Evolutionary conservation across 2,888 invertebrate genomes (phyloP), one percentile per base, ranked within the genome.

Genomic region (Lacanobia wlatinum): DNA sequence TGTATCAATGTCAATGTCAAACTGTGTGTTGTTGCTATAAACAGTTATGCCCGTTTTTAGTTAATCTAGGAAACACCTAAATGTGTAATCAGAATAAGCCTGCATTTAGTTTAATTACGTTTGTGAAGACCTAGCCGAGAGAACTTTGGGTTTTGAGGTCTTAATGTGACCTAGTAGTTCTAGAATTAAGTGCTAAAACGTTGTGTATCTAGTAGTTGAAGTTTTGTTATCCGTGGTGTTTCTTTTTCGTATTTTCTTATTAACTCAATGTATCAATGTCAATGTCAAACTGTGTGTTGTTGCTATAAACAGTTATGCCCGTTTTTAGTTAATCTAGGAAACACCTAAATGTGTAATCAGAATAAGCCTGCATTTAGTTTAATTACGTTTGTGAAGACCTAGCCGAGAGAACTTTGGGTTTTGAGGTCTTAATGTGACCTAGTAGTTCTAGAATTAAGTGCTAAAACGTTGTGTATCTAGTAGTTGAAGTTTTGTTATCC

Each of bases 351-450:
- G n/a, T n/a, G n/a, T n/a, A n/a, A n/a, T 61, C 9, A 43, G 21
- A 60, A 40, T 14, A 38, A 72, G 38, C 38, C 43, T 48, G 16
- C 23, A 40, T 64, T 23, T 9, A n/a, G n/a, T n/a, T n/a, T 48
- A 46, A 64, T 21, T 64, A 38, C 14, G 46, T 48, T 38, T 2
- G 2, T 2, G 28, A 14, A 52, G 18, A 18, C 12, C 40, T 43
- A n/a, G 18, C 55, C 14, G 9, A 21, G 12, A 68, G 28, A 28
- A 3, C 48, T 62, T 66, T 21, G 12, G 10, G 14, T 38, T 40
- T 68, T 40, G 16, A 64, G 52, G 65, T 43, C 52, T 64, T 28
- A 68, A 62, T 34, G 52, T 52, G 16, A 16, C 16, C 52, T 53
- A 34, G 12, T n/a, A n/a, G 12, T n/a, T 12, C 21, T 65, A 52